Evolutionary conservation across 30 jellyfish, hydroid and myxozoan genomes (phyloP).

Genomic region (Clytia hemisphaerica): DNA sequence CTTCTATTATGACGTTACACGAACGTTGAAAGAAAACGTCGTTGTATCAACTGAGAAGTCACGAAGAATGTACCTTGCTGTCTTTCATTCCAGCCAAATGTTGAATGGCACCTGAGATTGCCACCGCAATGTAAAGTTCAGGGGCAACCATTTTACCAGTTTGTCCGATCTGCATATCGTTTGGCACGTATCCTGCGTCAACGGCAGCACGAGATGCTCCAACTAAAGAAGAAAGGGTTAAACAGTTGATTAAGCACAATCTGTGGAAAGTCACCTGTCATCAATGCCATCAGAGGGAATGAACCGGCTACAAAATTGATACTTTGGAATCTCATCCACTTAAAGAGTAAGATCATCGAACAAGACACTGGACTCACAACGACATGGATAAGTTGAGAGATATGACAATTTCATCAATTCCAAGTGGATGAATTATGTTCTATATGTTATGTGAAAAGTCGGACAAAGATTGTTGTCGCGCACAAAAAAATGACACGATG

Average conservation of each 20-base stretch:
- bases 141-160: constrained; percentile 98
- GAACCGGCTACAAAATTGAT: neutral
- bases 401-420: too few species aligned
- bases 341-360: too few species aligned
- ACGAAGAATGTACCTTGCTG: constrained; percentile 47
- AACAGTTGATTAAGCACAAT: neutral
- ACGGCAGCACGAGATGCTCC: constrained; percentile 99
- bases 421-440: neutral
- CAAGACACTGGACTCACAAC: too few species aligned
- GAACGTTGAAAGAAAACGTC: neutral
- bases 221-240: constrained; percentile 8
- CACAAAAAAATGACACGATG: too few species aligned
- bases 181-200: constrained; percentile 94
- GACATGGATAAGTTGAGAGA: too few species aligned
- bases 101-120: constrained; percentile 94
- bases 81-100: constrained; percentile 98
- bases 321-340: too few species aligned
- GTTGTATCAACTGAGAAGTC: too few species aligned
- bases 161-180: constrained; percentile 94
- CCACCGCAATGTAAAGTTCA: constrained; percentile 87
- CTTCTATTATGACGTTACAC: too few species aligned
- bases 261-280: neutral
- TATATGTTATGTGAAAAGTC: too few species aligned
- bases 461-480: too few species aligned
- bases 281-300: neutral